Conservation (phyloP, 2,113 vertebrate species). For the Burhinus bistriatus region DNA sequence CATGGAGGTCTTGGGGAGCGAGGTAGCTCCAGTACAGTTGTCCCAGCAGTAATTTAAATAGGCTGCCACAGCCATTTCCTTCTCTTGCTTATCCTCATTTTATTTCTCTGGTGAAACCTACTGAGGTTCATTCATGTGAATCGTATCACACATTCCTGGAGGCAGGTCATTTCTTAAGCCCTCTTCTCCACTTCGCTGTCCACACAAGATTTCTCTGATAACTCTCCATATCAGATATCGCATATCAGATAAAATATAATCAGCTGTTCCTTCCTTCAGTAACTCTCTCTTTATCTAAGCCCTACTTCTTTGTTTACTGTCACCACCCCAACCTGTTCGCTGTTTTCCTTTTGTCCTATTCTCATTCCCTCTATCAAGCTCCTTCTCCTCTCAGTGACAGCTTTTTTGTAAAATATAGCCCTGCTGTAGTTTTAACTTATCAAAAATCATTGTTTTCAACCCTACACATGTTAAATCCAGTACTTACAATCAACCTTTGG, state of each 20-base stretch:
- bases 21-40: neutral
- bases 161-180: neutral
- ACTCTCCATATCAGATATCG: neutral
- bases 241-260: neutral
- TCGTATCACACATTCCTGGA: neutral
- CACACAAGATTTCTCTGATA: neutral
- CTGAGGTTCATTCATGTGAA: neutral
- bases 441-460: neutral
- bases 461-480: neutral
- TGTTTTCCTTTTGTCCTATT: neutral
- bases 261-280: neutral
- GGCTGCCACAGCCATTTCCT: neutral
- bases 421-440: neutral
- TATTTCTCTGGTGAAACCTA: neutral
- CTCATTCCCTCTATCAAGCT: neutral
- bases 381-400: neutral
- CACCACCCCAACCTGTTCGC: neutral
- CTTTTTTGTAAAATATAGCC: neutral
- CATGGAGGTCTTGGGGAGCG: fast-evolving
- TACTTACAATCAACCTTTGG: neutral
- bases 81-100: neutral
- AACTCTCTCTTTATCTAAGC: neutral
- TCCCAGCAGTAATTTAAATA: neutral
- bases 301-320: neutral
- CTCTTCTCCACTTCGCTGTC: neutral